These are phyloP conservation scores for Ammospiza nelsoni DNA, from an alignment of 2,113 vertebrate genomes.

Conservation along the genomic window DNA sequence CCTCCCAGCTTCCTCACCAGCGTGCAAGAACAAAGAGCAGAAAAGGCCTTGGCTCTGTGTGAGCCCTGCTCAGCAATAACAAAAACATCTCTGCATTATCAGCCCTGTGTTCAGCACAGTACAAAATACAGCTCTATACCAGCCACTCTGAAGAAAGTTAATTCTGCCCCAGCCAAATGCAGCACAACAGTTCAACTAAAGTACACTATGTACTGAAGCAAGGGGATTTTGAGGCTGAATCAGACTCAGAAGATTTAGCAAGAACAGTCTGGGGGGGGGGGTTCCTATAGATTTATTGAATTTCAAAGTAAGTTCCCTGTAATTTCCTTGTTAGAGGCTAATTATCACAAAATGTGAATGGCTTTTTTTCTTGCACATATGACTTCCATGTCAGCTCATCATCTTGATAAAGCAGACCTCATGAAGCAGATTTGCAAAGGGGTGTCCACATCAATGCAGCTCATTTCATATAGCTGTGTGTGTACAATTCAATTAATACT, in stretches of 20 bases:
- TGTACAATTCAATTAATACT: background rate
- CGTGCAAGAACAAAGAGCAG: rapidly evolving
- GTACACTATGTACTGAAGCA: background rate
- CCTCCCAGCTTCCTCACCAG: background rate
- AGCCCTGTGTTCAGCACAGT: background rate
- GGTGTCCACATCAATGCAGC: background rate
- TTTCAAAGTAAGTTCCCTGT: background rate
- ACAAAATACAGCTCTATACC: background rate
- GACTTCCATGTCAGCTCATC: background rate
- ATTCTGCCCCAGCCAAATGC: background rate
- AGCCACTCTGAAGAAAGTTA: background rate
- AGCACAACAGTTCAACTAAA: background rate
- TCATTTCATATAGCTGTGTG: background rate
- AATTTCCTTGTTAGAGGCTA: background rate
- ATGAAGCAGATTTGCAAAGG: background rate
- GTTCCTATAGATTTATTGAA: background rate
- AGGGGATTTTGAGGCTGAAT: background rate
- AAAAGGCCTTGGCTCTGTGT: background rate
- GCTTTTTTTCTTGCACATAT: background rate
- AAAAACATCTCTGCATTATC: background rate
- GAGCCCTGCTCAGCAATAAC: background rate
- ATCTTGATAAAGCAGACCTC: background rate
- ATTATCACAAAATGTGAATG: background rate
- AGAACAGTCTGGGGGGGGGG: background rate
- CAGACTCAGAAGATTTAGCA: background rate